Evolutionary conservation across 2,797 vertebrate genomes (phyloP).

Genomic region (Lacerta agilis): DNA sequence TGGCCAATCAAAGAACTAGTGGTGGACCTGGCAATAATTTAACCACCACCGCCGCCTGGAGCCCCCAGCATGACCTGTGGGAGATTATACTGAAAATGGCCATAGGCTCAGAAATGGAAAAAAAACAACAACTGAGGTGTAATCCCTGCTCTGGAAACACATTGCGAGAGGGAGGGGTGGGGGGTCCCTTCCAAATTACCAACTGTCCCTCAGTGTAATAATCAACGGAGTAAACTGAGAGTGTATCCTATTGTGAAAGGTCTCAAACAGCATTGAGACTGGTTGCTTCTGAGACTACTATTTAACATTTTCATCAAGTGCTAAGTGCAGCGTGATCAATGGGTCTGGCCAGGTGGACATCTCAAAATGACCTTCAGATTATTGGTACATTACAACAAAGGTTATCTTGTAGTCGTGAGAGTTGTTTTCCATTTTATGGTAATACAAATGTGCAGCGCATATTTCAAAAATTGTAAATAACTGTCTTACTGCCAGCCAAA

Average conservation of each 20-base stretch:
- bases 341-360: not conserved
- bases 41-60: not conserved
- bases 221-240: not conserved
- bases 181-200: not conserved
- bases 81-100: not conserved
- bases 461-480: slow-evolving; percentile 54
- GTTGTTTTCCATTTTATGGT: slow-evolving; percentile 23
- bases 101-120: not conserved
- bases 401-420: not conserved
- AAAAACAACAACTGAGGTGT: not conserved
- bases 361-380: not conserved
- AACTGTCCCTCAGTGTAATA: not conserved
- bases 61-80: not conserved
- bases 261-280: not conserved
- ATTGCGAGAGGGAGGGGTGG: not conserved
- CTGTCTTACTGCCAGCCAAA: slow-evolving; percentile 57
- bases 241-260: not conserved
- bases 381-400: slow-evolving; percentile 9
- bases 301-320: not conserved
- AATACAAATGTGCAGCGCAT: slow-evolving; percentile 42
- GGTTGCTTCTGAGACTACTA: not conserved
- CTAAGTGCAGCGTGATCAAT: not conserved
- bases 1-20: not conserved
- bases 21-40: not conserved
- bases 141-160: not conserved